These are phyloP conservation scores for Cyclura pinguis DNA, from an alignment of 2,797 vertebrate species.

Conservation along the genomic window DNA sequence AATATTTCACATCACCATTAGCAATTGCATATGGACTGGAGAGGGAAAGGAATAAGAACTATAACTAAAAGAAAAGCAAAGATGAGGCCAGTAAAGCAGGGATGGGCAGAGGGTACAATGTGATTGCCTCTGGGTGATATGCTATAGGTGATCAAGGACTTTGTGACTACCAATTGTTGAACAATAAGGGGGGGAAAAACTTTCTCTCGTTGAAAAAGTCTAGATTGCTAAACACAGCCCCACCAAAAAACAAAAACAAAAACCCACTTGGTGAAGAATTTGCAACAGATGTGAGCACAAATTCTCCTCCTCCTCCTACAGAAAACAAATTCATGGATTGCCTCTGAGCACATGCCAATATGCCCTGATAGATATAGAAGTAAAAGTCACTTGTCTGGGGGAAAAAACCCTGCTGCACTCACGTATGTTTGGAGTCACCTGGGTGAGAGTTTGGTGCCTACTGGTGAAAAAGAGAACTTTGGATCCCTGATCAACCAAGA, in stretches of 20 bases:
- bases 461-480: not conserved
- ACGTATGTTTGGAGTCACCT: not conserved
- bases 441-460: not conserved
- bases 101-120: not conserved
- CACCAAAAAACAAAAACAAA: too few species aligned
- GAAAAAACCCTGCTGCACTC: not conserved
- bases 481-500: not conserved
- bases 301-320: not conserved
- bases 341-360: not conserved
- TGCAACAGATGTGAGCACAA: not conserved
- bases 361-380: not conserved
- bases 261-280: too few species aligned
- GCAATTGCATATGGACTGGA: not conserved
- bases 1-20: conserved; percentile 13
- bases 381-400: not conserved
- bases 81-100: not conserved
- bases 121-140: not conserved
- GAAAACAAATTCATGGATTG: not conserved
- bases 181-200: not conserved
- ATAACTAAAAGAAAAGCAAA: too few species aligned
- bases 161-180: not conserved
- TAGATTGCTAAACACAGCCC: too few species aligned
- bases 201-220: not conserved
- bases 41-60: not conserved
- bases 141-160: not conserved